Conservation (phyloP, 1,140 invertebrate genomes). For the Dreissena polymorpha region DNA sequence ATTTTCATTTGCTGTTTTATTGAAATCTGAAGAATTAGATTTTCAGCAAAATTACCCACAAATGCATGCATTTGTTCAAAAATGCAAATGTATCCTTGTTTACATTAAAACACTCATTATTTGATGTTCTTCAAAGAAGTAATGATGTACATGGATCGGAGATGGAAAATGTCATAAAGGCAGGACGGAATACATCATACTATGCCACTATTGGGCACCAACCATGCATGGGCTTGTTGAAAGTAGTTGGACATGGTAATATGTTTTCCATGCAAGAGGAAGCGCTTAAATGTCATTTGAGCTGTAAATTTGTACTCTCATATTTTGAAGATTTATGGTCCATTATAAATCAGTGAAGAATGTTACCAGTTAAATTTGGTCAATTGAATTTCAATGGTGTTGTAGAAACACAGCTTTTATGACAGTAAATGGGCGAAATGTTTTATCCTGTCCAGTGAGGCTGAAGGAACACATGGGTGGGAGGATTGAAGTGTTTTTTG, state of each 20-base stretch:
- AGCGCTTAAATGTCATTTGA: not conserved
- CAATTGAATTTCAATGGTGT: not conserved
- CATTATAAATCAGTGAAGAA: not conserved
- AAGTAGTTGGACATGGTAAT: not conserved
- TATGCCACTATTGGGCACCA: not conserved
- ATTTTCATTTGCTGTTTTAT: no score
- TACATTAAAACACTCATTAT: no score
- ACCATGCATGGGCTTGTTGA: not conserved
- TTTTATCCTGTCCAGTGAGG: no score
- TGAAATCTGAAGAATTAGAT: no score
- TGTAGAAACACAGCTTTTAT: no score
- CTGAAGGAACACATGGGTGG: no score
- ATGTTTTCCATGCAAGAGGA: not conserved
- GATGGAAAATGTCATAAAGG: slow-evolving; percentile 1
- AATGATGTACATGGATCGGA: not conserved
- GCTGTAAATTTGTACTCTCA: not conserved
- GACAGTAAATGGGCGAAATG: no score
- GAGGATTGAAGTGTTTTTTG: no score
- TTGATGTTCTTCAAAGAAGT: no score
- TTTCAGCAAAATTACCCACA: no score
- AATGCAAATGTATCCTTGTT: no score
- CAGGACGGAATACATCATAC: not conserved
- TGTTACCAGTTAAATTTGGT: not conserved
- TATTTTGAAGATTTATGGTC: slow-evolving; percentile 4
- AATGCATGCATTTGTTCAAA: no score